Evolutionary conservation across 2,888 invertebrate species (phyloP).

Genomic region (Tachina lurida): DNA sequence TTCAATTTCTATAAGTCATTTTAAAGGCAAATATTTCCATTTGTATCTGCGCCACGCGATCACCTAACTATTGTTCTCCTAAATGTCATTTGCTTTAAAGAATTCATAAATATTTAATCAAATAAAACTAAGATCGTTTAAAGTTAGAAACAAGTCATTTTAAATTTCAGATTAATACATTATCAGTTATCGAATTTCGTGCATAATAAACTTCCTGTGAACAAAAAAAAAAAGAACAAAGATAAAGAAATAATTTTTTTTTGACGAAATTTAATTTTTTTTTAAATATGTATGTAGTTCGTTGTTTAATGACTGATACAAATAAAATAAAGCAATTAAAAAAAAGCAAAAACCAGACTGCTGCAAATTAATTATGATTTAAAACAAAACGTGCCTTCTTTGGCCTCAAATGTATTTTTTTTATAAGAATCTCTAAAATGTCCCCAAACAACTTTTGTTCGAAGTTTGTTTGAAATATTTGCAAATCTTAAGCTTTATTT

Average conservation of each 20-base stretch:
- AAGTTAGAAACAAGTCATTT: background rate
- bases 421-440: slow-evolving; percentile 41
- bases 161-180: slow-evolving; percentile 15
- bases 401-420: slow-evolving; percentile 35
- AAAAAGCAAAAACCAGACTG: slow-evolving; percentile 2
- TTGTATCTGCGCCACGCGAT: slow-evolving; percentile 38
- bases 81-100: slow-evolving; percentile 50
- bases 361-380: slow-evolving; percentile 12
- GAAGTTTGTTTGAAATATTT: background rate
- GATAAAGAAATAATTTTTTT: background rate
- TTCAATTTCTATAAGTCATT: background rate
- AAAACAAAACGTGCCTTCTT: background rate
- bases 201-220: slow-evolving; percentile 34
- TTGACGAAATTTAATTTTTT: background rate
- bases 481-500: background rate
- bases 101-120: slow-evolving; percentile 32
- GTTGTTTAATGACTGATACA: background rate
- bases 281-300: background rate
- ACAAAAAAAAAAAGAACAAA: background rate
- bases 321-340: background rate
- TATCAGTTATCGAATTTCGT: slow-evolving; percentile 24
- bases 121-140: background rate
- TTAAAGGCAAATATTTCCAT: slow-evolving; percentile 5
- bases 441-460: slow-evolving; percentile 19
- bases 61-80: background rate